phyloP scores from a whole-genome alignment of 2,113 vertebrate genomes.

The Podiceps cristatus region DNA sequence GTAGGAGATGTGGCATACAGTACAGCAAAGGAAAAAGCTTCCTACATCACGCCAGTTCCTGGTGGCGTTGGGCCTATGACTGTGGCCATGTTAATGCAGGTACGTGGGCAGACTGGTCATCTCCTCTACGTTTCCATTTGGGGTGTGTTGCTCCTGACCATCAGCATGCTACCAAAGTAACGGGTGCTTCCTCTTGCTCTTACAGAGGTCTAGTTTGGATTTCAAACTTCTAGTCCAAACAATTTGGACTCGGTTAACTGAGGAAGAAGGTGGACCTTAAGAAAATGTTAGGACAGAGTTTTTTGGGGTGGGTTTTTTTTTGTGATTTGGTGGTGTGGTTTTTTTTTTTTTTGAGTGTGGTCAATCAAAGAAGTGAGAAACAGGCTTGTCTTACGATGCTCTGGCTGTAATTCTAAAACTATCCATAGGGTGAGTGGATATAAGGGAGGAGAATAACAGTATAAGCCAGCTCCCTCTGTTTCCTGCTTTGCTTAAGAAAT shows the following conservation, averaged over 20 bases:
- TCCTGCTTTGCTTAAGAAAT: neutral
- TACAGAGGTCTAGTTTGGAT: neutral
- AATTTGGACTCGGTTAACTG: neutral
- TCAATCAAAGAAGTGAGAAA: neutral
- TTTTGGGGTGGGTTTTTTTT: neutral
- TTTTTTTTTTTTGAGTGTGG: neutral
- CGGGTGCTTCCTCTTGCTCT: neutral
- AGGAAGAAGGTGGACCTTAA: neutral
- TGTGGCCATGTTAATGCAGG: constrained; percentile 98
- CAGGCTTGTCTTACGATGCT: neutral
- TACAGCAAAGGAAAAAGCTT: constrained; percentile 88
- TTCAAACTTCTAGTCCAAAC: neutral
- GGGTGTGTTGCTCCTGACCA: neutral
- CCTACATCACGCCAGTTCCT: constrained; percentile 95
- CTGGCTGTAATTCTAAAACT: neutral
- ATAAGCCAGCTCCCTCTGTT: neutral
- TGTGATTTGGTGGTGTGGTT: neutral
- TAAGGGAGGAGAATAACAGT: neutral
- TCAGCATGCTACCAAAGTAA: neutral
- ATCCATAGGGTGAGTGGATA: neutral
- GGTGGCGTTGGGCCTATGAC: constrained; percentile 99
- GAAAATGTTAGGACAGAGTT: neutral
- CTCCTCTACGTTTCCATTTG: neutral
- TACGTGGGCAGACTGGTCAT: constrained; percentile 38
- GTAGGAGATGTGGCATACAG: constrained; percentile 91